A percentile compares a stretch with the other conserved stretches of the same genome.
Conservation (phyloP, 2,797 vertebrate genomes). For the Alcedo quadribrachys region DNA sequence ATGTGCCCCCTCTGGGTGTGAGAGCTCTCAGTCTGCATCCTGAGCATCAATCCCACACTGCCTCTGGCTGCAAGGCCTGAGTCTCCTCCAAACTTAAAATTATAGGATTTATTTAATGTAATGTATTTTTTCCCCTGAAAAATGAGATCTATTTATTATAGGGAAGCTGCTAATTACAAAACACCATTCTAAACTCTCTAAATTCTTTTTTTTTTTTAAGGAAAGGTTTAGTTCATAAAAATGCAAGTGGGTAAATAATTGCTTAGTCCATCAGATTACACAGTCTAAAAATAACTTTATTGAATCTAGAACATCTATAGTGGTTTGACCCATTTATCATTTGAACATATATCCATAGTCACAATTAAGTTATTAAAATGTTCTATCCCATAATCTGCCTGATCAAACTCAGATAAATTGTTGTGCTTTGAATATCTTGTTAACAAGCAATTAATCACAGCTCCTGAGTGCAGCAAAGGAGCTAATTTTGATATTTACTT, state of each 20-base stretch:
- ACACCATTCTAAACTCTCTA: conserved; percentile 45
- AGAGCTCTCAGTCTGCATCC: neutral
- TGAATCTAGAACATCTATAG: conserved; percentile 69
- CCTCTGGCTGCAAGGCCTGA: conserved; percentile 7
- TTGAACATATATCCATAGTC: conserved; percentile 69
- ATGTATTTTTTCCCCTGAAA: neutral
- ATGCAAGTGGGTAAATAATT: conserved; percentile 76
- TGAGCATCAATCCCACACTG: neutral
- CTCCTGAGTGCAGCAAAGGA: conserved; percentile 52
- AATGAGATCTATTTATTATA: conserved; percentile 51
- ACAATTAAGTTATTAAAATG: conserved; percentile 77
- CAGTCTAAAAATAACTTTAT: conserved; percentile 74
- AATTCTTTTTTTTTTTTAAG: neutral
- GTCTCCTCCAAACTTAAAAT: neutral
- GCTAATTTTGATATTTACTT: conserved; percentile 67
- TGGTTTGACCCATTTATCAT: conserved; percentile 69
- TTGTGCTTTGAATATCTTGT: conserved; percentile 70
- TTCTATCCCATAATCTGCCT: conserved; percentile 76
- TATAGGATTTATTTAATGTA: neutral
- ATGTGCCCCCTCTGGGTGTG: neutral
- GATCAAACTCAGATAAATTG: conserved; percentile 76
- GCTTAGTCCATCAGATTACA: conserved; percentile 74
- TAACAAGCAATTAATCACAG: conserved; percentile 78
- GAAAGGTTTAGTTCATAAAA: conserved; percentile 74
- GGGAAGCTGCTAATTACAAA: conserved; percentile 57